phyloP scores from a whole-genome alignment of 23 tunicate species.

The Phallusia fumigata region DNA sequence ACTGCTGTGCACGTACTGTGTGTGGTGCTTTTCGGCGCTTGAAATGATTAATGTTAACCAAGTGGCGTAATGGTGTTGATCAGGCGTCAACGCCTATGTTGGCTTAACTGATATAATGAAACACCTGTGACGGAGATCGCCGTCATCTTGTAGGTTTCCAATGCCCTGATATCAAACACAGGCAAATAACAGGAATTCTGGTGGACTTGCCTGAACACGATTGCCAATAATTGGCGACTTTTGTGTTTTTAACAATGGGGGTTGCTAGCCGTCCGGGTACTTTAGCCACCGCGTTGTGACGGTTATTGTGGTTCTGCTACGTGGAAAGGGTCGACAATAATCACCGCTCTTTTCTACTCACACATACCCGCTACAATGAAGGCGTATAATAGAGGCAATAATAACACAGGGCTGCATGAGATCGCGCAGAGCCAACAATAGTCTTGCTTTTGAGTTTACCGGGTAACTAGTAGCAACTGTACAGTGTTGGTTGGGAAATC shows the following conservation, averaged over 20 bases:
- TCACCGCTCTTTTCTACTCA: not conserved
- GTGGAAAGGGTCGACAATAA: not conserved
- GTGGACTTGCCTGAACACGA: not conserved
- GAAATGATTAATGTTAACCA: not conserved
- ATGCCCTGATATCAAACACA: not conserved
- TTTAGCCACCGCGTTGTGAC: constrained; percentile 1
- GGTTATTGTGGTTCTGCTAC: not conserved
- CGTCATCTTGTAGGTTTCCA: not conserved
- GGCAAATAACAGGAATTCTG: not conserved
- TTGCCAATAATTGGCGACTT: not conserved
- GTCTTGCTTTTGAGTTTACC: not conserved
- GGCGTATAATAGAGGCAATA: not conserved
- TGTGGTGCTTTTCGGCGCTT: not conserved
- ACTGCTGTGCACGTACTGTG: not conserved
- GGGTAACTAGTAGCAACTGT: not conserved
- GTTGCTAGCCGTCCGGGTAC: constrained; percentile 1
- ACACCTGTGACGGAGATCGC: not conserved
- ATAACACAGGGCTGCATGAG: not conserved
- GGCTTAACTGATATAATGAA: not conserved
- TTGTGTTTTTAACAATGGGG: constrained; percentile 2
- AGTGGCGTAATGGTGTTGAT: not conserved
- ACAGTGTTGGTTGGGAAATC: not conserved
- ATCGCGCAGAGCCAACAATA: not conserved
- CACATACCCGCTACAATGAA: not conserved
- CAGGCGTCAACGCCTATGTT: not conserved